Percentiles rank a stretch among this genome's conserved stretches.
Conservation (phyloP, 2,888 invertebrate species). For the Caradrina clavipalpis region DNA sequence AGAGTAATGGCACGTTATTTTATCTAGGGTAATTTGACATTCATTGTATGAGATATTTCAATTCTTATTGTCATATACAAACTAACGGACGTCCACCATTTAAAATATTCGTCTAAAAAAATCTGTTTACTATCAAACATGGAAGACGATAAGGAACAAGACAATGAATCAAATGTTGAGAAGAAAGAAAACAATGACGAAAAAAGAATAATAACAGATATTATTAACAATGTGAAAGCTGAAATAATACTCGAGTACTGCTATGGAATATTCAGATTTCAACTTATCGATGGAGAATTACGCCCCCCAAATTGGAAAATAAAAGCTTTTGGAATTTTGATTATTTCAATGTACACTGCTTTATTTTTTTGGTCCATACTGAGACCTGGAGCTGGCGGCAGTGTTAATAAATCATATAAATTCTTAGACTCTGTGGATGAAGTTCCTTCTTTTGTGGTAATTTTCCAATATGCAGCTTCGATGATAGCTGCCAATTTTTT, state of each 20-base stretch:
- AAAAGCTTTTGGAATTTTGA: conserved; percentile 35
- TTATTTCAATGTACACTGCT: conserved; percentile 22
- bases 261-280: conserved; percentile 46
- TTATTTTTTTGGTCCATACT: conserved; percentile 34
- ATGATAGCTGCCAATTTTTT: conserved; percentile 65
- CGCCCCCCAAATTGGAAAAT: conserved; percentile 36
- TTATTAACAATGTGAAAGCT: conserved; percentile 34
- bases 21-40: conserved; percentile 18
- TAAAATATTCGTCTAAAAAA: not conserved
- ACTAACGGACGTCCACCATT: conserved; percentile 27
- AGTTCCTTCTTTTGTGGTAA: conserved; percentile 66
- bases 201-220: conserved; percentile 30
- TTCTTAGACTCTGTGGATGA: conserved; percentile 64
- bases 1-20: conserved; percentile 35
- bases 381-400: not conserved
- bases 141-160: conserved; percentile 40
- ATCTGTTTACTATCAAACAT: conserved; percentile 4
- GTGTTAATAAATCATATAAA: not conserved
- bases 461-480: conserved; percentile 70
- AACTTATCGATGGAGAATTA: conserved; percentile 39
- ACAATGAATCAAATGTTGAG: conserved; percentile 9
- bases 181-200: conserved; percentile 16
- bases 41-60: not conserved
- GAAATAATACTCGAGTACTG: conserved; percentile 41
- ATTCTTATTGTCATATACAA: not conserved